phyloP scores from a whole-genome alignment of 2,888 invertebrate genomes.

The Ophion costatus region DNA sequence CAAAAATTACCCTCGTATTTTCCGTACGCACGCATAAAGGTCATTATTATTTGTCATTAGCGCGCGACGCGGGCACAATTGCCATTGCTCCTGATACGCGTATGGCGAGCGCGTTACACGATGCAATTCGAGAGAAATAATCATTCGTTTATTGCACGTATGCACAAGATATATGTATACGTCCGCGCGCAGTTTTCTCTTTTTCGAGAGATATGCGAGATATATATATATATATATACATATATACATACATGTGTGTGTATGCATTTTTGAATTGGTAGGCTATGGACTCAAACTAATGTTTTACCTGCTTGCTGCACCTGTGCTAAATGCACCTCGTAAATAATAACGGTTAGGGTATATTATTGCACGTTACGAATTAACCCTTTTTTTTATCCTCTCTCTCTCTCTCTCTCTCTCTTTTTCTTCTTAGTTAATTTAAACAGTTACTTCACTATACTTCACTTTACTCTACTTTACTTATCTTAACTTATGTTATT shows the following conservation, averaged over 20 bases:
- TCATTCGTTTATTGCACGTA: constrained; percentile 50
- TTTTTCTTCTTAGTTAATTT: too few relatives aligned
- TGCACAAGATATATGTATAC: background rate
- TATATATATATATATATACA: too few relatives aligned
- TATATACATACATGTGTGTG: too few relatives aligned
- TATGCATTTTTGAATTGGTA: constrained; percentile 6
- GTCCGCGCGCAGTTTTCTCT: background rate
- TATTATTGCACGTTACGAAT: constrained; percentile 42
- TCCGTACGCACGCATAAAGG: constrained; percentile 61
- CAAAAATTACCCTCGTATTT: constrained; percentile 58
- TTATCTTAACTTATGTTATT: too few relatives aligned
- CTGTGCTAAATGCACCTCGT: constrained; percentile 51
- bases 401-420: background rate
- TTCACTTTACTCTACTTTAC: too few relatives aligned
- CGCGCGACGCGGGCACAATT: constrained; percentile 32
- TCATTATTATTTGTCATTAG: constrained; percentile 66
- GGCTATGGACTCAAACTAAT: constrained; percentile 31
- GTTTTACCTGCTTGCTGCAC: constrained; percentile 53
- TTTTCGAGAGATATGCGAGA: background rate
- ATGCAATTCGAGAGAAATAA: constrained; percentile 41
- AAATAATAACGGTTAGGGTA: constrained; percentile 22
- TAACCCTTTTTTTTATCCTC: constrained; percentile 7
- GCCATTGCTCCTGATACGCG: constrained; percentile 27
- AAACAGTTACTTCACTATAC: too few relatives aligned
- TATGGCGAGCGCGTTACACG: constrained; percentile 34